Base-by-base conservation (phyloP, 2,113 vertebrate genomes). In the Cnemophilus loriae region DNA sequence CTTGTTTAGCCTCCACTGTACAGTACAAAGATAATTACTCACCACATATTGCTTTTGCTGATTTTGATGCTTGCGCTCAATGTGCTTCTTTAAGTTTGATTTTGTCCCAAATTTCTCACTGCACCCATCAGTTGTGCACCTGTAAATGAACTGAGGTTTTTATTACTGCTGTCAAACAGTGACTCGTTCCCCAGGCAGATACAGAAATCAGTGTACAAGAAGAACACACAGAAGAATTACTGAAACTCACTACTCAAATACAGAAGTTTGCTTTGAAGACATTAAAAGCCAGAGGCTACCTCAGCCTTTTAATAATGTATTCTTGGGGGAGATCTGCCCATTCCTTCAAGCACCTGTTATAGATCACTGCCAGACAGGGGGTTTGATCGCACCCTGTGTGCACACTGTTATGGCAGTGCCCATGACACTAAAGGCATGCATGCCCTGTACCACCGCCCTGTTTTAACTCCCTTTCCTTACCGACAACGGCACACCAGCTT, bases 1-100 rank as follows among this genome's bases (percentile, higher is more conserved):
- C 35, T 73, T 88, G 24, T 42, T 78, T 49, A 82, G 35, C 46
- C 46, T 86, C 52, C 21, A 27, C 35, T 81, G 69, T 28, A 52
- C 28, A 41, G 13, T 37, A 57, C 59, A 94, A 74, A 79, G 37
- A 13, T 24, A 63, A 37, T 22, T 95, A 97, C 97, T 97, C 95
- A 99, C 99, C 83, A 96, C 70, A 93, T 98, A 99, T 1, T 47
- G 95, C 59, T 95, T 98, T 30, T 98, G 94, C 64, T 95, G 96
- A 60, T 98, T 97, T 69, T 98, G 93, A 93, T 99, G 99, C 80
- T 98, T 98, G 39, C 98, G 97, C 77, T 97, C 97, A 81, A 98
- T 27, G 59, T 99, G 99, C 70, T 98, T 99, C 96, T 98, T 99
- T 96, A 99, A 92, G 95, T 98, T 98, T 63, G 97, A 77, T 23